Evolutionary conservation across 1,140 invertebrate genomes (phyloP), one percentile per base, ranked within the genome.

Genomic region (Tetraneura akinire): DNA sequence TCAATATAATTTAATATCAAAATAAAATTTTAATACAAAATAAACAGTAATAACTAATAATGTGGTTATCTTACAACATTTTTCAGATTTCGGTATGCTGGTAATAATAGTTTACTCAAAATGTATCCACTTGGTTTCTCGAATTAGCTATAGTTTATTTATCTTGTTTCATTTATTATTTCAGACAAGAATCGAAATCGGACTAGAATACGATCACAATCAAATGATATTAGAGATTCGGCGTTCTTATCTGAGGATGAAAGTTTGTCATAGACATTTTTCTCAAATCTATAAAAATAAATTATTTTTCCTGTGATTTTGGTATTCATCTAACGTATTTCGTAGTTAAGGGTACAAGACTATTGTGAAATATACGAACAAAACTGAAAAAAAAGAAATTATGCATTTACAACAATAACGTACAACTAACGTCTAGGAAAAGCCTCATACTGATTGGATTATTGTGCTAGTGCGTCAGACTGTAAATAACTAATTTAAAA

Each of bases 171-270:
- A 51, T 74, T 60, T 78, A 45, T 23, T 57, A 26, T 62, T 45
- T 2, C 42, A 78, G 74, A 60, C 32, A 78, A 78, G 23, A 78
- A 78, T 14, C 74, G 74, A 42, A 76, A 76, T n/a, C 73, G 73
- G 51, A 76, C 73, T 14, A 76, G 73, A 55, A 76, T 55, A 57
- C 73, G 51, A 60, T 26, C 16, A 55, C 53, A 60, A n/a, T 78
- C 74, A 16, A 78, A 78, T 29, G 55, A 62, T 18, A 47, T 78
- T 45, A 78, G 74, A 62, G 74, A 78, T 37, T 62, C 74, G 0
- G 74, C 74, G n/a, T 78, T 62, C n/a, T 45, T 78, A 78, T 76
- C 53, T 13, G 47, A 57, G 37, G 55, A 78, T 9, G 74, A 78
- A 78, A 62, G 74, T 78, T 62, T 37, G 74, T 78, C 53, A 76